A percentile compares a stretch with the other conserved stretches of the same genome.
Evolutionary conservation across 2,797 vertebrate species (phyloP).

Genomic region (Hydrolagus colliei): DNA sequence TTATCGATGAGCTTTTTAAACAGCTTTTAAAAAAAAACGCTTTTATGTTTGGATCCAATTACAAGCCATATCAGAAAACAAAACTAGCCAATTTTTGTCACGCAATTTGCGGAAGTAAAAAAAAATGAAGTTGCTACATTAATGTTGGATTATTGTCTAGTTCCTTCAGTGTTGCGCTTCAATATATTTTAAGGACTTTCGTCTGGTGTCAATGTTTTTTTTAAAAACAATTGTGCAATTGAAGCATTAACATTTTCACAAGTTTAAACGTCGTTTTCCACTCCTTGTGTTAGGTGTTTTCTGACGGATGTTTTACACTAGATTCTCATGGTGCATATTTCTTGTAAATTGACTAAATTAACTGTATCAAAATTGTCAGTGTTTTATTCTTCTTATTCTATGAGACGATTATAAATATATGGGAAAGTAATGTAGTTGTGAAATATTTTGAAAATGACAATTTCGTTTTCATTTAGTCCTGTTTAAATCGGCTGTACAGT

Average conservation of each 20-base stretch:
- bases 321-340: conserved; percentile 77
- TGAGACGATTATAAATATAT: conserved; percentile 73
- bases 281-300: no score
- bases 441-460: conserved; percentile 95
- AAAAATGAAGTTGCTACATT: conserved; percentile 52
- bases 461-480: conserved; percentile 71
- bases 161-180: conserved; percentile 65
- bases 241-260: conserved; percentile 60
- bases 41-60: conserved; percentile 55
- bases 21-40: conserved; percentile 20
- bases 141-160: conserved; percentile 54
- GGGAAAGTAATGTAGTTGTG: conserved; percentile 93
- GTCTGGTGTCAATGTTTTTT: conserved; percentile 56
- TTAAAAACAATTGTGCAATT: conserved; percentile 55
- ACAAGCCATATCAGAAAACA: conserved; percentile 56
- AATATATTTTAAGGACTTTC: conserved; percentile 65
- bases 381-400: conserved; percentile 91
- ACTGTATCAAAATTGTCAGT: conserved; percentile 79
- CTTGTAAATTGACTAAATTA: conserved; percentile 58
- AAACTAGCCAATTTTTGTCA: conserved; percentile 55
- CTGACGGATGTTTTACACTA: conserved; percentile 67
- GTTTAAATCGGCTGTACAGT: conserved; percentile 54
- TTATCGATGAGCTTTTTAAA: conserved; percentile 1
- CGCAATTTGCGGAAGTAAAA: not conserved
- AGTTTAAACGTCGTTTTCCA: conserved; percentile 49